phyloP scores from a whole-genome alignment of 2,888 invertebrate genomes.

The Aphodius granarius region DNA sequence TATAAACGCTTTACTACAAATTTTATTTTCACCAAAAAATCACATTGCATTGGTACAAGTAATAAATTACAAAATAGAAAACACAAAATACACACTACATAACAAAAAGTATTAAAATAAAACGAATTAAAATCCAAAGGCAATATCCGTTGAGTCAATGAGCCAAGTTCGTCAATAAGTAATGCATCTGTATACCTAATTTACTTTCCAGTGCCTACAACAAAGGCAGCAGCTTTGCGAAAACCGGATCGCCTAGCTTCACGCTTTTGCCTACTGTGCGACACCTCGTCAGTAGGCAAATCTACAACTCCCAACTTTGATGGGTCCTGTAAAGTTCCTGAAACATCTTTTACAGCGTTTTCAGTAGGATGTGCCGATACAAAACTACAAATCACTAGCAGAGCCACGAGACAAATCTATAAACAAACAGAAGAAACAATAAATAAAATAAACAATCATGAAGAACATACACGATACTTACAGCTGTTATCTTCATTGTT shows the following conservation, averaged over 20 bases:
- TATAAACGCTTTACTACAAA: not conserved
- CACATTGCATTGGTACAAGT: not conserved
- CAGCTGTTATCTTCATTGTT: not conserved
- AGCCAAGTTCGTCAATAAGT: not conserved
- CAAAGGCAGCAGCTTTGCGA: not conserved
- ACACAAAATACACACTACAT: not conserved
- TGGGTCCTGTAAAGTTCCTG: not conserved
- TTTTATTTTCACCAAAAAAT: not conserved
- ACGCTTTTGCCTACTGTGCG: not conserved
- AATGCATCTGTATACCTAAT: not conserved
- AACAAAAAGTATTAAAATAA: no score
- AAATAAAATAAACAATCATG: not conserved
- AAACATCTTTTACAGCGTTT: not conserved
- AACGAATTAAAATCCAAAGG: not conserved
- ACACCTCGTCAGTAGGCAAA: not conserved
- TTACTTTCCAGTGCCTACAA: not conserved
- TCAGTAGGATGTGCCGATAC: not conserved
- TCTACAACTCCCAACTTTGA: not conserved
- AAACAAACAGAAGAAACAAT: not conserved
- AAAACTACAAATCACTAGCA: not conserved
- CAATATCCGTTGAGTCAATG: not conserved
- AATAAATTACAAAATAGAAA: not conserved
- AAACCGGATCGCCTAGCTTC: not conserved
- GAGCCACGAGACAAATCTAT: not conserved
- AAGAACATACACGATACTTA: not conserved